These are phyloP conservation scores for Mercenaria mercenaria DNA, from an alignment of 1,140 invertebrate genomes.

Conservation along the genomic window DNA sequence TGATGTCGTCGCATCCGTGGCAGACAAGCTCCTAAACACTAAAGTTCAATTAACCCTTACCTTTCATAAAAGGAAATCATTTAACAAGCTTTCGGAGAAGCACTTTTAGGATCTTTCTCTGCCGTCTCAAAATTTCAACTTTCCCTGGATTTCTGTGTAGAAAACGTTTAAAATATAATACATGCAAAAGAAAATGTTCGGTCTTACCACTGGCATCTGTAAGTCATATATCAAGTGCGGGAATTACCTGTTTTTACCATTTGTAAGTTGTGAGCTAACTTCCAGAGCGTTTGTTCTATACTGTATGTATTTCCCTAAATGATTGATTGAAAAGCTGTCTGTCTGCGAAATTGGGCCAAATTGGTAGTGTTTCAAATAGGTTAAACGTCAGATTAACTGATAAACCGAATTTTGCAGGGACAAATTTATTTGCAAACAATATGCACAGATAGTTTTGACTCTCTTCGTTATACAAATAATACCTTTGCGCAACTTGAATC, in stretches of 20 bases:
- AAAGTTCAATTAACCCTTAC: too few species aligned
- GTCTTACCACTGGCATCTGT: neutral
- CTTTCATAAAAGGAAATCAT: too few species aligned
- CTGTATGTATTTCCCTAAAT: neutral
- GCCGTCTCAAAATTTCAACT: too few species aligned
- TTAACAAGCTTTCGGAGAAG: too few species aligned
- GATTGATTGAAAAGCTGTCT: constrained; percentile 27
- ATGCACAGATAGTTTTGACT: neutral
- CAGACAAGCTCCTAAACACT: too few species aligned
- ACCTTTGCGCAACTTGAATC: neutral
- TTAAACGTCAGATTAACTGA: neutral
- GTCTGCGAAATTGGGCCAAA: constrained; percentile 16
- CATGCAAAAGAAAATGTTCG: neutral
- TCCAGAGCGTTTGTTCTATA: neutral
- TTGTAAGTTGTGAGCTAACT: neutral
- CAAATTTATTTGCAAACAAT: neutral
- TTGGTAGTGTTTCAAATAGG: constrained; percentile 15
- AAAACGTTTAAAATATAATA: neutral
- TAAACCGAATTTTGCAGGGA: neutral
- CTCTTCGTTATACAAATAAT: too few species aligned
- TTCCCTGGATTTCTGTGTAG: too few species aligned
- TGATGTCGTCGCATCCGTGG: too few species aligned
- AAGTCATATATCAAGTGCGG: neutral
- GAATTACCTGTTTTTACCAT: constrained; percentile 17
- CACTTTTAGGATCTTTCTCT: too few species aligned